Evolutionary conservation across 1,140 invertebrate species (phyloP), one percentile per base, ranked within the genome.

Genomic region (Drosophila sproati): DNA sequence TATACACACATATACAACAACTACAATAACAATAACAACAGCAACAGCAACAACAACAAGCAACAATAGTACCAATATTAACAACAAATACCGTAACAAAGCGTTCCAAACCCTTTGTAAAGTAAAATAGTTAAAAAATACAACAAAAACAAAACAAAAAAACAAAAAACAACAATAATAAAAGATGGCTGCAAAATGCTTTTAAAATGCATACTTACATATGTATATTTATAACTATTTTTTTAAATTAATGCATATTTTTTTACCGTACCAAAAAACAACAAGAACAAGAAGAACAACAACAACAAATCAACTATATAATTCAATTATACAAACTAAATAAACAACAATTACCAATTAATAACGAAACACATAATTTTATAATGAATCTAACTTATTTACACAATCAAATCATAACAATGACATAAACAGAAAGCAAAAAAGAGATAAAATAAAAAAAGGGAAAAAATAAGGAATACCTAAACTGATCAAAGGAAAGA

Each of bases 1-100:
- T 60, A 66, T 51, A 62, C 61, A 80, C 74, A 83, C 68, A 73
- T 66, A 77, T 67, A 82, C 59, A 75, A 74, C 62, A 63, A 82
- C 69, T 48, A 69, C 52, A 72, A 70, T 29, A 43, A 78, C 72
- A 78, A 71, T 68, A 78, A 61, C 39, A 43, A 78, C 72, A 78
- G 68, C 67, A 78, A 61, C 43, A 66, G 70, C 37, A 76, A 62
- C 28, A 74, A 63, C 56, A 55, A 72, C 59, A 66, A 77, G 61
- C 47, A 74, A 74, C 52, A 67, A 71, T 55, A 72, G 61, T 50
- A 61, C 77, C 81, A 82, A 71, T 79, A 80, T 52, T 61, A 59
- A 70, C 61, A 73, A 54, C 5, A 70, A 59, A 31, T 50, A 55
- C 37, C 51, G 50, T 32, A n/a, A 61, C 52, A 59, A 77, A 80